These are phyloP conservation scores for Euclidia mi DNA, from an alignment of 2,888 invertebrate species.

Conservation along the genomic window DNA sequence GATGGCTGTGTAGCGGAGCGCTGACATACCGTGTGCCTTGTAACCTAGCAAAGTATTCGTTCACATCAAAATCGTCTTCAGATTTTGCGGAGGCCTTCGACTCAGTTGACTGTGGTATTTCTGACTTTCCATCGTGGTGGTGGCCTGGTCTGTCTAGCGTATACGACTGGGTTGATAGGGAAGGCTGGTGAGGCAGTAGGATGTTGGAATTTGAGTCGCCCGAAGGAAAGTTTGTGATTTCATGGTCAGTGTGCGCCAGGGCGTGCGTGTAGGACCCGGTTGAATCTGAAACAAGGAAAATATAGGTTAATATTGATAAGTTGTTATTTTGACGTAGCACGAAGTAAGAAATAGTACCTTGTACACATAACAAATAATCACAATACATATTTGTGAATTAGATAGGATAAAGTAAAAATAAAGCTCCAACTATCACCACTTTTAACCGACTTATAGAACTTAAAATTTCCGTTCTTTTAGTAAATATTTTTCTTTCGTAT, in stretches of 20 bases:
- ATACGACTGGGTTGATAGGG: constrained; percentile 33
- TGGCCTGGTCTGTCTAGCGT: constrained; percentile 32
- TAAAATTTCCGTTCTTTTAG: no score
- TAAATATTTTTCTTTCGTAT: no score
- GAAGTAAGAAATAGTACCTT: background rate
- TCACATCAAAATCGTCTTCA: constrained; percentile 86
- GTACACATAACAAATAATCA: no score
- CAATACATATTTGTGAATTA: no score
- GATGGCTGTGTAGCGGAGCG: constrained; percentile 78
- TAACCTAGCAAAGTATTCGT: constrained; percentile 84
- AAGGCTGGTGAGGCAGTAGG: constrained; percentile 35
- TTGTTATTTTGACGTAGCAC: background rate
- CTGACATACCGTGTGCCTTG: constrained; percentile 85
- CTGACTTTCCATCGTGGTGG: constrained; percentile 24
- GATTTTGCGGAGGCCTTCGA: constrained; percentile 71
- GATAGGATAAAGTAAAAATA: no score
- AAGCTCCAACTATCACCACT: no score
- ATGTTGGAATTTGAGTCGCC: constrained; percentile 72
- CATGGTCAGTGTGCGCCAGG: constrained; percentile 69
- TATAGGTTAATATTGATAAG: background rate
- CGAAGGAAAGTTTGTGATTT: constrained; percentile 63
- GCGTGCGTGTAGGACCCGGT: constrained; percentile 61
- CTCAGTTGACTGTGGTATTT: constrained; percentile 40
- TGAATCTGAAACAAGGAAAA: constrained; percentile 79
- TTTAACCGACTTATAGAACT: no score